A percentile compares a stretch with the other conserved stretches of the same genome.
These are phyloP conservation scores for Glaucomys volans DNA, from an alignment of 2,113 vertebrate species.

Conservation along the genomic window DNA sequence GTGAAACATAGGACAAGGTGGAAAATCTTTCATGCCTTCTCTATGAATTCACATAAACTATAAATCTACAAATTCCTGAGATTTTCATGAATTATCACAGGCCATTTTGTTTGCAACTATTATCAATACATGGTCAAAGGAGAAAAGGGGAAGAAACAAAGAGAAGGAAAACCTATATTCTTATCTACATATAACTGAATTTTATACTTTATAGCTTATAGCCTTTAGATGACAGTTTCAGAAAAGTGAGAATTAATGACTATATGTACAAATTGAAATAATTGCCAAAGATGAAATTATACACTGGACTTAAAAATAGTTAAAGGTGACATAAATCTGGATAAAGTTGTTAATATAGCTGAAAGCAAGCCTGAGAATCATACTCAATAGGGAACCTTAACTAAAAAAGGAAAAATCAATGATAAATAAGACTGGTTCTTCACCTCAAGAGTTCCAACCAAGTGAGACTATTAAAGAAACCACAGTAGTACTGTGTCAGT, in stretches of 20 bases:
- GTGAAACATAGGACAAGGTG: conserved; percentile 23
- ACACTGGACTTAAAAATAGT: conserved; percentile 49
- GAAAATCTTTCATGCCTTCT: conserved; percentile 30
- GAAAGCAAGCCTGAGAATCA: conserved; percentile 74
- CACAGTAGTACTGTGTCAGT: conserved; percentile 29
- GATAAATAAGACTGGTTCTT: conserved; percentile 78
- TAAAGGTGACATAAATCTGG: conserved; percentile 50
- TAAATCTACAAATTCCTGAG: conserved; percentile 57
- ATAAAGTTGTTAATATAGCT: conserved; percentile 71
- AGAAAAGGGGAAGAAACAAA: neutral
- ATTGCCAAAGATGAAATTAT: conserved; percentile 42
- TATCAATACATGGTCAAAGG: neutral
- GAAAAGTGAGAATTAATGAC: conserved; percentile 28
- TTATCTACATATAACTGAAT: conserved; percentile 10
- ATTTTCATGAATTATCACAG: conserved; percentile 23
- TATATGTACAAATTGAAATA: conserved; percentile 54
- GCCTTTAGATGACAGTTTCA: conserved; percentile 61
- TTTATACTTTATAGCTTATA: neutral
- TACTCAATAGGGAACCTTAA: conserved; percentile 70
- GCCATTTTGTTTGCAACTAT: conserved; percentile 64
- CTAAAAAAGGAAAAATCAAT: conserved; percentile 81
- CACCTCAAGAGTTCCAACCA: conserved; percentile 79
- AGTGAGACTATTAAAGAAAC: conserved; percentile 80
- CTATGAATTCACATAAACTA: neutral
- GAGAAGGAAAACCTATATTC: neutral